phyloP scores from a whole-genome alignment of 2,113 vertebrate genomes.

The Todiramphus saurophagus region DNA sequence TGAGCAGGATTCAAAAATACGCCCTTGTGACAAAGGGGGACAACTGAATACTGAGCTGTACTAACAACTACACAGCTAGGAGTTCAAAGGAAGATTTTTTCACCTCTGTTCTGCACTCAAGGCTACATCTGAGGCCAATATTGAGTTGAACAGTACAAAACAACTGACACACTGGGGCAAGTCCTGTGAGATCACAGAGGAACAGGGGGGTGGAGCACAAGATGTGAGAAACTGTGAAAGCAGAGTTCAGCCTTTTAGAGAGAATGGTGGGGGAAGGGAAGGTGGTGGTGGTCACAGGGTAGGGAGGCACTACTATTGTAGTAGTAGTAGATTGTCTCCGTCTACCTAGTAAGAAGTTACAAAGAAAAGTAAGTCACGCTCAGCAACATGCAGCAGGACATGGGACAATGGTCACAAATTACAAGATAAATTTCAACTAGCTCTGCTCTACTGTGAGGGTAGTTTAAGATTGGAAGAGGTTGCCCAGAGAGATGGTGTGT shows the following conservation, averaged over 20 bases:
- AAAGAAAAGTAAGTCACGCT: neutral
- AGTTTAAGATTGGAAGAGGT: neutral
- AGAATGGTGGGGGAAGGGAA: neutral
- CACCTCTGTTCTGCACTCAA: neutral
- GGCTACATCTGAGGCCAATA: neutral
- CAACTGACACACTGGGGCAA: neutral
- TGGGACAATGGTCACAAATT: neutral
- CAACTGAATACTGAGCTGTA: neutral
- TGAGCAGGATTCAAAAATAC: neutral
- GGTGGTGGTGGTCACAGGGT: neutral
- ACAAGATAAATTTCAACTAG: neutral
- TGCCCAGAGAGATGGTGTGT: neutral
- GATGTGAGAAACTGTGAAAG: neutral
- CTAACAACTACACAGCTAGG: neutral
- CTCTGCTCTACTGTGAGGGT: neutral
- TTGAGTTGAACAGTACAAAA: neutral
- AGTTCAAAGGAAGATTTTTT: neutral
- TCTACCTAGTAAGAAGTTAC: neutral
- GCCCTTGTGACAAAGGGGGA: neutral
- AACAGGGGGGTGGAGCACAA: neutral
- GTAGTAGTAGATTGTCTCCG: too few species aligned
- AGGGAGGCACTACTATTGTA: neutral
- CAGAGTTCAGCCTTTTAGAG: neutral
- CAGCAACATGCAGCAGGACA: neutral
- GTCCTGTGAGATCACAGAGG: neutral